Base-by-base conservation (phyloP, 2,888 invertebrate genomes). In the Epinotia ramella region DNA sequence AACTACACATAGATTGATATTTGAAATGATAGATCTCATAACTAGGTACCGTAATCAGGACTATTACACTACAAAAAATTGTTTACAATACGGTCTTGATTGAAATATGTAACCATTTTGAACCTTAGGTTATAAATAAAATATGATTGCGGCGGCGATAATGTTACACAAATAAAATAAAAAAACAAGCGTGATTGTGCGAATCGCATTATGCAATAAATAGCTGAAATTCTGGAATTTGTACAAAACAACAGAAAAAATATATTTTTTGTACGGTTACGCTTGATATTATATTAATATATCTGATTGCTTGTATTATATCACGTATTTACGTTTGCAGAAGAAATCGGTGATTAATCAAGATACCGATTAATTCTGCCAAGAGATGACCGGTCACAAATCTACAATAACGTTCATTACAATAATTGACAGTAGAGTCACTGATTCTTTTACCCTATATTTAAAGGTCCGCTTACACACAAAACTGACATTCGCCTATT, bases 351-450 rank as follows among this genome's bases (percentile, higher is more conserved):
- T n/a, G 46, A 60, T n/a, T 60, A 46, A 69, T 59, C 44, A 49
- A 62, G 33, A 75, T 70, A 66, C 49, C 60, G 44, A 71, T 65
- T 53, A 64, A 59, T 56, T 46, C 33, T 24, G 53, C 44, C 28
- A 53, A 65, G 57, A 62, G 62, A 44, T 40, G 59, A 57, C 53
- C 56, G 65, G 44, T 60, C 62, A 65, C 13, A 62, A 16, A 57
- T 70, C 44, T 71, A 67, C 40, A 12, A 33, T 67, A 13, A 71
- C 65, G 46, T 63, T 68, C 49, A 56, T 67, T 60, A 60, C 11
- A 75, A 57, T 76, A 76, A 76, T 76, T 76, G 76, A 76, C 76
- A 76, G 66, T 11, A 76, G 76, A 76, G 76, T 72, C 76, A 76
- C 57, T 71, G 62, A 67, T 74, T 53, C 24, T 60, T 53, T 60